Evolutionary conservation across 2,797 vertebrate species (phyloP), one percentile per base, ranked within the genome.

Genomic region (Onychomys arenicola): DNA sequence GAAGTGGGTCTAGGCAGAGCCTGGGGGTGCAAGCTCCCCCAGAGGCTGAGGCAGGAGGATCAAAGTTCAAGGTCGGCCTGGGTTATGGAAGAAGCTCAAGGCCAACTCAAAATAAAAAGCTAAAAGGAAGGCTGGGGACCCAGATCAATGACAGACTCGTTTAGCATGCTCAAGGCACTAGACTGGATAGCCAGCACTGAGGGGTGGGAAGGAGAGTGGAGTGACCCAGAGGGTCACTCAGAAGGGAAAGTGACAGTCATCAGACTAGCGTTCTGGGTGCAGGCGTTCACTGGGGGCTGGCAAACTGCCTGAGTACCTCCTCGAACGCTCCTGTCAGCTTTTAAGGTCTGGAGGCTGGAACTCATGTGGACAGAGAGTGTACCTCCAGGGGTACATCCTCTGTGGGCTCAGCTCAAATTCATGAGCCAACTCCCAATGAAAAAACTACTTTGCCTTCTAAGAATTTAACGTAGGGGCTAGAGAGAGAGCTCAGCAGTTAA

Each of bases 391-490:
- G 37, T 29, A 25, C 34, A 91, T 86, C 34, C 81, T 96, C 52
- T 75, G 71, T 93, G 37, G 49, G 69, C 55, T 32, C 80, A 71
- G 37, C 52, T 95, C 77, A 91, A 91, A 92, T 91, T 93, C 55
- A 90, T 21, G 8, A 85, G 40, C 84, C 59, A 97, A 77, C 63
- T 29, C 23, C 81, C 49, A 93, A 78, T 37, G 34, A 77, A 97
- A 90, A 63, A 97, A 91, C 75, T 90, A 86, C 49, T 90, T n/a
- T 92, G 82, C 63, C 78, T 91, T 90, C 88, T 94, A 95, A 96
- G 73, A 97, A 95, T 89, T 95, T 88, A 91, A 63, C 83, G 93
- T 71, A 84, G 67, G 49, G 85, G 14, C 23, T 55, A 12, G 67
- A 57, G 49, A 37, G 84, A 71, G 17, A 9, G n/a, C 8, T 73